Base-by-base conservation (phyloP, 2,797 vertebrate genomes). In the Poeciliopsis paucimaculata region DNA sequence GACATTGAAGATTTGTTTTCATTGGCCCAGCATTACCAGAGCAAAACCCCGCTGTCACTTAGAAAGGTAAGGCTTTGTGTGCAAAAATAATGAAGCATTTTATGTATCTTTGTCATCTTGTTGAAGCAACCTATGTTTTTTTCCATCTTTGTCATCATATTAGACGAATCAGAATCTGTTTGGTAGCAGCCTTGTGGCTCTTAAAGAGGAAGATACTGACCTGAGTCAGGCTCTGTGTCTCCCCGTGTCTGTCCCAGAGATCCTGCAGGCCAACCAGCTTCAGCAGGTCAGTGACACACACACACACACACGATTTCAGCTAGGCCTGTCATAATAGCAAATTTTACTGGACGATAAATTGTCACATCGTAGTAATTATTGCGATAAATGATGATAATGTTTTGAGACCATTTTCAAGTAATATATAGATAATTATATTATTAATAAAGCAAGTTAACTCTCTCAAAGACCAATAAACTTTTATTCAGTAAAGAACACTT, bases 141-240 rank as follows among this genome's bases (percentile, higher is more conserved):
- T 28, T 13, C 2, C 31, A 34, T 84, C 43, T 81, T 26, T 79
- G n/a, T 55, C 76, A n/a, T 55, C 49, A 28, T 26, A 79, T 68
- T 81, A 99, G 98, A 98, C 98, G 94, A 98, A 99, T 94, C 98
- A 99, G 89, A 98, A 97, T 90, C 95, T 99, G 57, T 99, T 99
- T 92, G 98, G 98, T 15, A 98, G 98, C 93, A 98, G 97, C 86
- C 94, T 99, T 81, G 93, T 99, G 91, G 98, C 97, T 76, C 95
- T 99, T 80, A 99, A 98, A 88, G 98, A 99, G 84, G 98, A 99
- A 31, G 98, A 99, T 81, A 96, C 96, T 81, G 98, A 99, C 88
- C 93, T 99, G 89, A 99, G 98, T 92, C 98, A 99, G 88, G 98
- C 98, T 1, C 94, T 99, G 72, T 99, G 98, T 92, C 94, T 99